phyloP scores from a whole-genome alignment of 2,797 vertebrate species.

The Gymnopithys bicolor region DNA sequence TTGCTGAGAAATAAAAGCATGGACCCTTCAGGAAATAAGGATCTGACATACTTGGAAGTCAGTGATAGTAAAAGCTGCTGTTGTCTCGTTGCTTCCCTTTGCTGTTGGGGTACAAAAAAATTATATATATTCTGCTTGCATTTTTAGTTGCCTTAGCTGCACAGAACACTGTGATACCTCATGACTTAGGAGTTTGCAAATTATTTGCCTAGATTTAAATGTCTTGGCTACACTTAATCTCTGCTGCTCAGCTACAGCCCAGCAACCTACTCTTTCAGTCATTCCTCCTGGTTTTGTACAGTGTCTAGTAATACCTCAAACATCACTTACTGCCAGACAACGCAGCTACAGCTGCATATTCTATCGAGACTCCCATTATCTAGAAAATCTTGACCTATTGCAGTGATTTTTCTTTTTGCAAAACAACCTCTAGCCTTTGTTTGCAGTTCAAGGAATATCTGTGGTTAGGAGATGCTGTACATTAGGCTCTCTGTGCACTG shows the following conservation, averaged over 20 bases:
- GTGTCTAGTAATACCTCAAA: background rate
- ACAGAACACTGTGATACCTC: background rate
- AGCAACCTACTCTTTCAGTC: background rate
- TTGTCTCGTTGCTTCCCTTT: background rate
- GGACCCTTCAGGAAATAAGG: background rate
- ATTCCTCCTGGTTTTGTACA: slow-evolving; percentile 15
- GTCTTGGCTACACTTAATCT: background rate
- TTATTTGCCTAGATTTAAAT: background rate
- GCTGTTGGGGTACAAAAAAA: background rate
- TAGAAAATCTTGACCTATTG: slow-evolving; percentile 2
- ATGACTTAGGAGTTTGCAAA: background rate
- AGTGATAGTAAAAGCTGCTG: background rate
- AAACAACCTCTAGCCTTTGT: background rate
- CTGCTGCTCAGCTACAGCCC: slow-evolving; percentile 43
- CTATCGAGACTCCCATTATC: background rate
- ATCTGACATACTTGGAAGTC: background rate
- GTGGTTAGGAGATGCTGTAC: background rate
- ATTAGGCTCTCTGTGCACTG: background rate
- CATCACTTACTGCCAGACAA: background rate
- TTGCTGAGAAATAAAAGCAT: background rate
- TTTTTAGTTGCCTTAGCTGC: background rate
- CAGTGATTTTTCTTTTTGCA: background rate
- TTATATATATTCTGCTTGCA: background rate
- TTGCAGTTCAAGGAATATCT: background rate
- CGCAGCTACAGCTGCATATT: background rate